Evolutionary conservation across 2,113 vertebrate species (phyloP), one percentile per base, ranked within the genome.

Genomic region (Rhadina sibilatrix): DNA sequence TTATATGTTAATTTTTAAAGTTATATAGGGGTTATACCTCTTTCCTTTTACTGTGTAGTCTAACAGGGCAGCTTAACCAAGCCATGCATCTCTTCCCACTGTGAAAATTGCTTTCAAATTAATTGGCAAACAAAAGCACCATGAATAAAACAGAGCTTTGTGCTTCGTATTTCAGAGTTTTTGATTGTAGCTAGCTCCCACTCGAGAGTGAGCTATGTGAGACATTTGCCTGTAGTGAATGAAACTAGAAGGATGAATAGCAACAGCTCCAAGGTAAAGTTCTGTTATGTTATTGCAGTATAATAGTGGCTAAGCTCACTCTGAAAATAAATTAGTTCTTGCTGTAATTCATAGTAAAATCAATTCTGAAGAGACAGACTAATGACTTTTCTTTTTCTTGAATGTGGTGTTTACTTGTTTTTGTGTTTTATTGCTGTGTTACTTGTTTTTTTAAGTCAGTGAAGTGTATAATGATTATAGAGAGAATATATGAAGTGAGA

Each of bases 121-220:
- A 84, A 90, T 42, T 93, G 53, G n/a, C 40, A 57, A 78, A 75
- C 57, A 90, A 52, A 84, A 72, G 64, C 68, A 56, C n/a, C 60
- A 87, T 93, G 79, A 97, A 96, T 96, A 93, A 95, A 97, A 93
- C 85, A 95, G 28, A 92, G 60, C 71, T 57, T 69, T 57, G 87
- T 72, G 89, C 47, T 83, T 95, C 16, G 0, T 81, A 19, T 96
- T 97, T 96, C 92, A 90, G 78, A 68, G 79, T 31, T 80, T 95
- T 93, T 92, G 17, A 68, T 71, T 81, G 80, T 86, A 81, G 66
- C 63, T 83, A 11, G 18, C 52, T 92, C n/a, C 44, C 1, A 2
- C 52, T 78, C 49, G 13, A 63, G 76, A 44, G 27, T 66, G 64
- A 83, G 83, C 59, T 59, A 31, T 68, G 28, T 22, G 68, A 96